Evolutionary conservation across 2,888 invertebrate genomes (phyloP).

Genomic region (Fabriciana adippe): DNA sequence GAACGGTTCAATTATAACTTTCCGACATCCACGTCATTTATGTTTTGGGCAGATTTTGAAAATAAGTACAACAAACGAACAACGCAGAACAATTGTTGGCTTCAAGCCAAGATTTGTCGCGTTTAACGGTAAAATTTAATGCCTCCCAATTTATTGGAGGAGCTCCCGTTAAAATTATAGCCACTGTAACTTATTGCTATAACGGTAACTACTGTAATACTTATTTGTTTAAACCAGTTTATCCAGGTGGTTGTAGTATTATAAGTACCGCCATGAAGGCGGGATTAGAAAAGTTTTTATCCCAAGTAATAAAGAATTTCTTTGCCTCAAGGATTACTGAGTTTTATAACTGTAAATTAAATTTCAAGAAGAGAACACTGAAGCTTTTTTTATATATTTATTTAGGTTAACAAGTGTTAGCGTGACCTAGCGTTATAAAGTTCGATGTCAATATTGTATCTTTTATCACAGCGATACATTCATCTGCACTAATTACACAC

Average conservation of each 20-base stretch:
- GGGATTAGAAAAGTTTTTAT: background rate
- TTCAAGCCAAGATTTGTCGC: constrained; percentile 33
- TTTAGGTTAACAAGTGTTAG: constrained; percentile 7
- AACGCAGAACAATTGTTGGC: constrained; percentile 33
- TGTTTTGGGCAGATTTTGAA: constrained; percentile 29
- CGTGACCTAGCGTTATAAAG: constrained; percentile 6
- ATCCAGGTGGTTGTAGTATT: background rate
- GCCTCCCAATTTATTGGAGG: constrained; percentile 37
- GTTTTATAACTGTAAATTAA: too few species aligned
- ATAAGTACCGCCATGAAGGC: background rate
- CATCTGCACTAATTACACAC: constrained; percentile 12
- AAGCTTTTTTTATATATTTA: background rate
- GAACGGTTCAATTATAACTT: constrained; percentile 16
- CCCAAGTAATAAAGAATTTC: too few species aligned
- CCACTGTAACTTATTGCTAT: constrained; percentile 16
- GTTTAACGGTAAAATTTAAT: constrained; percentile 39
- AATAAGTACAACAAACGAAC: constrained; percentile 35
- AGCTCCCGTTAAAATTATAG: constrained; percentile 34
- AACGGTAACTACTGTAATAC: background rate
- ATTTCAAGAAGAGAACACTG: background rate
- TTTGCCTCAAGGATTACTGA: too few species aligned
- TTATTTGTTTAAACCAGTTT: background rate
- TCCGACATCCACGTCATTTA: constrained; percentile 23
- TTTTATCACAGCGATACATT: constrained; percentile 4
- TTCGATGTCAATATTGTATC: background rate